Base-by-base conservation (phyloP, 2,888 invertebrate genomes). In the Lydus trimaculatus region DNA sequence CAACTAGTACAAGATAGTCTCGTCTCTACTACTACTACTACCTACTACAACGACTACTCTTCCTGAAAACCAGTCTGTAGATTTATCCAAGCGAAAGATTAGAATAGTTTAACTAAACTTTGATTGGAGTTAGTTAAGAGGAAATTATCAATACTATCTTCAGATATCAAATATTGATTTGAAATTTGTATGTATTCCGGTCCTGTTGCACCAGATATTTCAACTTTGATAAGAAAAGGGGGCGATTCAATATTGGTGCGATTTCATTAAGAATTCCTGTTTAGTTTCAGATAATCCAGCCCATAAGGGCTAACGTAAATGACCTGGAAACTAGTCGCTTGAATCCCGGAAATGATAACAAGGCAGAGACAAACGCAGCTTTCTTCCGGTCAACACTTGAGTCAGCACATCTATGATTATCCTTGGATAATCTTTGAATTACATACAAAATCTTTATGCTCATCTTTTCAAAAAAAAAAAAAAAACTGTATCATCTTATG, bases 51-150 rank as follows among this genome's bases (percentile, higher is more conserved):
- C n/a, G n/a, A n/a, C n/a, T n/a, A 33, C 33, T 33, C 63, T 33
- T 17, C 43, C 67, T 43, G 31, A 64, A 64, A 64, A 67, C 56
- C 56, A 56, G 56, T 56, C 56, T 56, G 13, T 1, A 56, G 56
- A 56, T 23, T 56, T 25, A 56, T 56, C 48, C 48, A 48, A 20
- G 48, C 48, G 48, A 48, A 48, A 48, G 48, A 48, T 48, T 48
- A 48, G 48, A 20, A 48, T 48, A 48, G 48, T 48, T 20, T 20
- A 48, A 20, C 20, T 8, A 4, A 20, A 20, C 48, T 20, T 48
- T 48, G 17, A 48, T 48, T 48, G 8, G 48, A 48, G 20, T 20
- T 20, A 48, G 48, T 56, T 56, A 56, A 52, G 52, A 13, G 23
- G 52, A 52, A 25, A 25, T 56, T 25, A 56, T 25, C 56, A 25